Conservation (phyloP, 2,888 invertebrate genomes). For the Drosophila greeni region DNA sequence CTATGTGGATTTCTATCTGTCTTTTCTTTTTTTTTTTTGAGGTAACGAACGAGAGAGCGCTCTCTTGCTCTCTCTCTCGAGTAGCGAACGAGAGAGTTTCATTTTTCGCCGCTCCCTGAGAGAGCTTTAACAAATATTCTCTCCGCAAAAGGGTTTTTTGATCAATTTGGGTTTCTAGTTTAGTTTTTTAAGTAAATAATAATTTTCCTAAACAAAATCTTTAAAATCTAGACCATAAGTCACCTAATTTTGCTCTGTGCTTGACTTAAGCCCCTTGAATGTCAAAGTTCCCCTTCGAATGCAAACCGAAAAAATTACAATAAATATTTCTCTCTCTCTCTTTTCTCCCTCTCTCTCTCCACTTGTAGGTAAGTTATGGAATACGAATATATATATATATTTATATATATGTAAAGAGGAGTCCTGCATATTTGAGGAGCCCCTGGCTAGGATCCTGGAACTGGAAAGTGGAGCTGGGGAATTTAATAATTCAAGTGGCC, state of each 20-base stretch:
- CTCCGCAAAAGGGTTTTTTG: not conserved
- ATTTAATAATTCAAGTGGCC: conserved; percentile 72
- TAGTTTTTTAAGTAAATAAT: not conserved
- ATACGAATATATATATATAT: not conserved
- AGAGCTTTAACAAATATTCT: not conserved
- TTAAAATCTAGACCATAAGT: not conserved
- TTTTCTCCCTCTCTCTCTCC: not conserved
- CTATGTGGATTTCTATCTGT: not conserved
- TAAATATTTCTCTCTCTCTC: conserved; percentile 28
- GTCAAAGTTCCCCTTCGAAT: conserved; percentile 12
- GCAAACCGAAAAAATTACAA: conserved; percentile 29
- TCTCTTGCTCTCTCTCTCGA: not conserved
- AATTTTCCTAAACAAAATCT: not conserved
- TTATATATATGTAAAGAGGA: not conserved
- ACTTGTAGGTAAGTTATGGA: conserved; percentile 35
- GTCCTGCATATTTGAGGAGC: conserved; percentile 11
- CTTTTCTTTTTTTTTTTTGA: not conserved
- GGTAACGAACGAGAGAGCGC: not conserved
- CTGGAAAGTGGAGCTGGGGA: conserved; percentile 48
- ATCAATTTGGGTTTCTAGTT: not conserved
- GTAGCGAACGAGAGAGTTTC: not conserved
- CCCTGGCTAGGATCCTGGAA: not conserved
- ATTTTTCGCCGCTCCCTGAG: not conserved
- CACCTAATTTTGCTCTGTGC: not conserved
- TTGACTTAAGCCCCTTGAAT: conserved; percentile 19